A percentile compares a stretch with the other conserved stretches of the same genome.
phyloP scores from a whole-genome alignment of 1,140 invertebrate species.

The Frieseomelitta varia region DNA sequence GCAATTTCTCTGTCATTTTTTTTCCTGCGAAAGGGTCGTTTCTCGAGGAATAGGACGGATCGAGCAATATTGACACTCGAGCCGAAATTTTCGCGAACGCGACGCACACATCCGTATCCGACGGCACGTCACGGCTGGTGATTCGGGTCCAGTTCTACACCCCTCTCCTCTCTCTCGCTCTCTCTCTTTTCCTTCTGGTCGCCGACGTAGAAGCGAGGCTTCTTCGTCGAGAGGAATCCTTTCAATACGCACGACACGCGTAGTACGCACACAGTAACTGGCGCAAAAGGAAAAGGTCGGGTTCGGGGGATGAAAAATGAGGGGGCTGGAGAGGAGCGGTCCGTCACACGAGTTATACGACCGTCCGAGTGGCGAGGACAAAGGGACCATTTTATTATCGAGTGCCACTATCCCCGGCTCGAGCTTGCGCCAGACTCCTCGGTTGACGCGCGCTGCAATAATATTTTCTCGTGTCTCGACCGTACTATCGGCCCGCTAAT shows the following conservation, averaged over 20 bases:
- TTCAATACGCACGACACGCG: slow-evolving; percentile 62
- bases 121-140: slow-evolving; percentile 64
- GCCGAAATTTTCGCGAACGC: not conserved
- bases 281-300: not conserved
- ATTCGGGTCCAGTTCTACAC: slow-evolving; percentile 50
- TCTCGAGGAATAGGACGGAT: not conserved
- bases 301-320: slow-evolving; percentile 37
- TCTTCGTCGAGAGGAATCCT: slow-evolving; percentile 66
- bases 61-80: slow-evolving; percentile 34
- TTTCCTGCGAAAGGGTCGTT: not conserved
- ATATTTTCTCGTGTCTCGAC: slow-evolving; percentile 70
- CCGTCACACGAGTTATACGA: slow-evolving; percentile 55
- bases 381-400: slow-evolving; percentile 74
- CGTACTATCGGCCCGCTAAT: slow-evolving; percentile 67
- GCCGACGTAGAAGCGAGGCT: slow-evolving; percentile 30
- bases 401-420: slow-evolving; percentile 50
- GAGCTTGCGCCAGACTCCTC: slow-evolving; percentile 29
- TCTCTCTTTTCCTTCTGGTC: slow-evolving; percentile 28
- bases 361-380: slow-evolving; percentile 54
- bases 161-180: too few species aligned
- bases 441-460: slow-evolving; percentile 55
- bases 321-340: slow-evolving; percentile 37
- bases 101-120: slow-evolving; percentile 37
- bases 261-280: slow-evolving; percentile 27
- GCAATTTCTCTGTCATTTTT: slow-evolving; percentile 14